Percentiles rank a stretch among this genome's conserved stretches.
phyloP scores from a whole-genome alignment of 1,140 invertebrate species.

The Calephelis virginiensis region DNA sequence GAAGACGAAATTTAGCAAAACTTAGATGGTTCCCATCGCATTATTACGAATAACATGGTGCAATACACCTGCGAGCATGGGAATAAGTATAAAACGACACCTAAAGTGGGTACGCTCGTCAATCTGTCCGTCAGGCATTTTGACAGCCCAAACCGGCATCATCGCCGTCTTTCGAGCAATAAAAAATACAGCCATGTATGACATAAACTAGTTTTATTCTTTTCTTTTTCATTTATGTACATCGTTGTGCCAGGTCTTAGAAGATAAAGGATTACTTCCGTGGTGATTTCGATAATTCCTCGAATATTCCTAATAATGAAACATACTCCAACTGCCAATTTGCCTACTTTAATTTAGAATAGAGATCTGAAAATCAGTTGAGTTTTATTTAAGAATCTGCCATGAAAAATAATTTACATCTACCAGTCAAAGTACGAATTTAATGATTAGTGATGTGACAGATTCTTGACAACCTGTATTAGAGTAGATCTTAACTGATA shows the following conservation, averaged over 20 bases:
- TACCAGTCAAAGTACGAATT: too few species aligned
- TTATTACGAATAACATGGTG: slow-evolving; percentile 51
- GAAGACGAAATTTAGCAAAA: slow-evolving; percentile 25
- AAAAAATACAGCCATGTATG: slow-evolving; percentile 52
- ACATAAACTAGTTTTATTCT: slow-evolving; percentile 37
- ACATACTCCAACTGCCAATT: too few species aligned
- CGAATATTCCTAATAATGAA: neutral
- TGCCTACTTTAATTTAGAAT: too few species aligned
- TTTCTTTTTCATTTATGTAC: slow-evolving; percentile 11
- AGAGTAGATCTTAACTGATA: too few species aligned
- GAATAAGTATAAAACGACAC: slow-evolving; percentile 62
- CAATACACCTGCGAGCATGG: slow-evolving; percentile 52
- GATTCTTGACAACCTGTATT: too few species aligned
- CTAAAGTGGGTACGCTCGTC: slow-evolving; percentile 59
- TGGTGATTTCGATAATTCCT: too few species aligned
- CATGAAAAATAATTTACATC: too few species aligned
- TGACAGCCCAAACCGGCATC: slow-evolving; percentile 75
- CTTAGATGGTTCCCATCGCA: slow-evolving; percentile 42
- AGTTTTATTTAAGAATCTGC: too few species aligned
- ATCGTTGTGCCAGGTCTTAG: slow-evolving; percentile 2
- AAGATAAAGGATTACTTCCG: neutral
- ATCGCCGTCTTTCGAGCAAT: slow-evolving; percentile 47
- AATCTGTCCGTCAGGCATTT: slow-evolving; percentile 67
- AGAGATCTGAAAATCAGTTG: too few species aligned
- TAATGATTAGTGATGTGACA: too few species aligned